Evolutionary conservation across 2,797 vertebrate genomes (phyloP).

Genomic region (Rhodeus uyekii): DNA sequence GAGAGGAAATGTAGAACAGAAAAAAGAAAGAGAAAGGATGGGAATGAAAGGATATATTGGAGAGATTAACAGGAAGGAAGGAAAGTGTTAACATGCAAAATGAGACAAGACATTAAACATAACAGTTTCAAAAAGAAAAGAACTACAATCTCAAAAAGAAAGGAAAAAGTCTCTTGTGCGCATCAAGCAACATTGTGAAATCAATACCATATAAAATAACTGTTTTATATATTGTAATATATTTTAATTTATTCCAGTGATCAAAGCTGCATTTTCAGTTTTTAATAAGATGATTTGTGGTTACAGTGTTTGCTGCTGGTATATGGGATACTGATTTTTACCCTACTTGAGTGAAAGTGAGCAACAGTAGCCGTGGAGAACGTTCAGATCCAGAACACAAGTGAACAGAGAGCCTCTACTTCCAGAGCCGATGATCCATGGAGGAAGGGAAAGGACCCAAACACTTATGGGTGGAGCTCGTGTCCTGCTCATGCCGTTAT

Average conservation of each 20-base stretch:
- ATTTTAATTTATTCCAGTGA: not conserved
- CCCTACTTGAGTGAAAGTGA: not conserved
- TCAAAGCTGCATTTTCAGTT: not conserved
- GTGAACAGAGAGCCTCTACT: not conserved
- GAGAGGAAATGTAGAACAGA: slow-evolving; percentile 76
- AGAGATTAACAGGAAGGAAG: slow-evolving; percentile 58
- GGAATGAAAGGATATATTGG: slow-evolving; percentile 70
- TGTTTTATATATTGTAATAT: not conserved
- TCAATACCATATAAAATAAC: not conserved
- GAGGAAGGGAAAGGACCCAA: slow-evolving; percentile 25
- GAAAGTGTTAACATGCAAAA: slow-evolving; percentile 43
- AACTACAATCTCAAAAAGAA: not conserved
- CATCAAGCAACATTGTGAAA: not conserved
- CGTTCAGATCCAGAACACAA: not conserved
- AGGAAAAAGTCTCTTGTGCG: not conserved
- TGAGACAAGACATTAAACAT: not conserved
- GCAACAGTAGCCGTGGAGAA: not conserved
- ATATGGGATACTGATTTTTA: not conserved
- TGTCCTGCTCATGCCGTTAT: not conserved
- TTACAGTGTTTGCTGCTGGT: too few species aligned
- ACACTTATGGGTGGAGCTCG: slow-evolving; percentile 20
- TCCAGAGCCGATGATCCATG: not conserved
- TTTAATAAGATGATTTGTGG: too few species aligned
- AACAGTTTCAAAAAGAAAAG: not conserved
- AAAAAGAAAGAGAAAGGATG: slow-evolving; percentile 70